Conservation (phyloP, 2,888 invertebrate species). For the Auanema sp. region DNA sequence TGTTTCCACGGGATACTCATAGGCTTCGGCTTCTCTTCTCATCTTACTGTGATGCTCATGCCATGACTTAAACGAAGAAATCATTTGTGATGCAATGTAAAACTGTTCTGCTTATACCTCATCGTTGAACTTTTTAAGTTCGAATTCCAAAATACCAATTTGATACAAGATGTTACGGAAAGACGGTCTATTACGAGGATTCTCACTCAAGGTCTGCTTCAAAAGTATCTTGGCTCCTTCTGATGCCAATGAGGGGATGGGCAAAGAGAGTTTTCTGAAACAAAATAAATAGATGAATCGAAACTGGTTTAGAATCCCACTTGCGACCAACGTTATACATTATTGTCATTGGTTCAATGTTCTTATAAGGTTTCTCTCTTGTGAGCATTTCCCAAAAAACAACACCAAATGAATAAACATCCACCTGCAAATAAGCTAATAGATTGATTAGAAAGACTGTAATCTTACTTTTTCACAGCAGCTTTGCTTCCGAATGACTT, state of each 20-base stretch:
- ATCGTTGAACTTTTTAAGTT: slow-evolving; percentile 74
- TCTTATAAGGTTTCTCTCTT: slow-evolving; percentile 87
- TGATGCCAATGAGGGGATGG: slow-evolving; percentile 87
- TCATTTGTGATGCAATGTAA: not conserved
- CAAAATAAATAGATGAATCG: not conserved
- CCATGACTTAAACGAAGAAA: not conserved
- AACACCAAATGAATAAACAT: slow-evolving; percentile 97
- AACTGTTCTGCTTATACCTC: slow-evolving; percentile 70
- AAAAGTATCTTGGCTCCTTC: slow-evolving; percentile 68
- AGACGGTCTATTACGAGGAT: slow-evolving; percentile 84
- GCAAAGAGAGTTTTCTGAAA: slow-evolving; percentile 82
- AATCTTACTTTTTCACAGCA: slow-evolving; percentile 80
- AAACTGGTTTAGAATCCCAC: slow-evolving; percentile 24
- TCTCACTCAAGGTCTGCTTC: slow-evolving; percentile 85
- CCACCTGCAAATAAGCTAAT: slow-evolving; percentile 71
- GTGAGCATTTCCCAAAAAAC: slow-evolving; percentile 97
- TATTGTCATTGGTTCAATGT: slow-evolving; percentile 91
- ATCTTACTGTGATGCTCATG: no score
- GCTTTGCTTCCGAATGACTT: slow-evolving; percentile 91
- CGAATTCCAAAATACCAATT: slow-evolving; percentile 84
- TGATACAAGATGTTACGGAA: slow-evolving; percentile 83
- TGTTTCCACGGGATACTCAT: slow-evolving; percentile 30
- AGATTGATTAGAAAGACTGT: not conserved
- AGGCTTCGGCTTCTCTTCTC: slow-evolving; percentile 22
- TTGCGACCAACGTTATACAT: slow-evolving; percentile 92